Evolutionary conservation across 2,113 vertebrate species (phyloP).

Genomic region (Lasiurus borealis): DNA sequence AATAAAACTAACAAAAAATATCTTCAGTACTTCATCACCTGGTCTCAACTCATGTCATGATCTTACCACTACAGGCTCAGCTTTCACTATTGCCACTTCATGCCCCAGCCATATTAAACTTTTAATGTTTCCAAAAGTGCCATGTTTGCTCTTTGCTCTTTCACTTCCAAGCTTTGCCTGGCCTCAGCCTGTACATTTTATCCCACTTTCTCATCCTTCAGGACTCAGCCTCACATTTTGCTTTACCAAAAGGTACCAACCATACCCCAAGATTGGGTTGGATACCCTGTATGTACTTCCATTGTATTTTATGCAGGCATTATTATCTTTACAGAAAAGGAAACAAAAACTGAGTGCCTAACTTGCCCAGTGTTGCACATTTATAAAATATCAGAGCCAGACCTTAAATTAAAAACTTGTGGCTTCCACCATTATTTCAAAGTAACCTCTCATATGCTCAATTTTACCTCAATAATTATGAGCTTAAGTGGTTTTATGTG

Average conservation of each 20-base stretch:
- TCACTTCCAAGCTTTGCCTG: background rate
- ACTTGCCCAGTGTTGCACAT: background rate
- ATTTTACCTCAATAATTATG: background rate
- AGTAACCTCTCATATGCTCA: background rate
- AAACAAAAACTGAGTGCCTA: background rate
- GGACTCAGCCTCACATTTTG: background rate
- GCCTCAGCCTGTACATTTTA: background rate
- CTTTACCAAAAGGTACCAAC: background rate
- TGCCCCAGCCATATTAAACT: background rate
- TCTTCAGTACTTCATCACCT: background rate
- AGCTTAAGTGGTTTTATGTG: background rate
- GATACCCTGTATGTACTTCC: background rate
- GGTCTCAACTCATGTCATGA: background rate
- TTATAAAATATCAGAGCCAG: background rate
- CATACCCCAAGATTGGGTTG: background rate
- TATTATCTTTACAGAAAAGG: background rate
- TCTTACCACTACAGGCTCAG: background rate
- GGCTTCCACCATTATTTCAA: background rate
- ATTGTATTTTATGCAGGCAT: background rate
- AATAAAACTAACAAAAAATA: background rate
- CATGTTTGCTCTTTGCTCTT: conserved; percentile 5
- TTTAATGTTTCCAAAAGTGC: background rate
- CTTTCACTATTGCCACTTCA: background rate
- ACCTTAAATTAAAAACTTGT: background rate
- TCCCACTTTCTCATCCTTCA: background rate